Conservation (phyloP, 2,797 vertebrate species). For the Sebastes glaucus region DNA sequence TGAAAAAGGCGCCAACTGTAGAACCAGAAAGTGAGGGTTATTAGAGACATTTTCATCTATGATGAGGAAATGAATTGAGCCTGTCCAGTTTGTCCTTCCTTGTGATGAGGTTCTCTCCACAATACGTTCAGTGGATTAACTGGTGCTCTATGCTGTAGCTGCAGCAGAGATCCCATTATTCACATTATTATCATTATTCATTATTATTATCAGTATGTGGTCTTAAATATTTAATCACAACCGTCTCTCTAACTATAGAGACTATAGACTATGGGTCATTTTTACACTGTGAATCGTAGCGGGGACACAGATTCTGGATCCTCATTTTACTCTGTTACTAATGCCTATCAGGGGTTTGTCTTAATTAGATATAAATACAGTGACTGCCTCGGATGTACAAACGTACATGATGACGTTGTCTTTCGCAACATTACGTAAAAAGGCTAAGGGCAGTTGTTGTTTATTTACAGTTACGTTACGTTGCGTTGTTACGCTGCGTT, state of each 20-base stretch:
- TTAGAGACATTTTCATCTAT: background rate
- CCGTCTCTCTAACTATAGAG: background rate
- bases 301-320: background rate
- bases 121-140: background rate
- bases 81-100: background rate
- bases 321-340: background rate
- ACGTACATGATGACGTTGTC: too few species aligned
- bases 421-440: too few species aligned
- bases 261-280: background rate
- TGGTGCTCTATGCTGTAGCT: background rate
- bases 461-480: too few species aligned
- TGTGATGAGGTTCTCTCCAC: background rate
- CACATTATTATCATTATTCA: too few species aligned
- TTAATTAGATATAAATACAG: background rate
- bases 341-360: background rate
- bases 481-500: too few species aligned
- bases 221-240: background rate
- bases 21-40: conserved; percentile 11
- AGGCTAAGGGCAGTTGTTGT: too few species aligned
- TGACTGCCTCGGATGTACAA: background rate
- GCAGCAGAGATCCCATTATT: background rate
- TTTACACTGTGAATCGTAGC: background rate
- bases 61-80: conserved; percentile 13
- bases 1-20: background rate
- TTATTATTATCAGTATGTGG: background rate